Evolutionary conservation across 1,140 invertebrate genomes (phyloP).

Genomic region (Lordiphosa stackelbergi): DNA sequence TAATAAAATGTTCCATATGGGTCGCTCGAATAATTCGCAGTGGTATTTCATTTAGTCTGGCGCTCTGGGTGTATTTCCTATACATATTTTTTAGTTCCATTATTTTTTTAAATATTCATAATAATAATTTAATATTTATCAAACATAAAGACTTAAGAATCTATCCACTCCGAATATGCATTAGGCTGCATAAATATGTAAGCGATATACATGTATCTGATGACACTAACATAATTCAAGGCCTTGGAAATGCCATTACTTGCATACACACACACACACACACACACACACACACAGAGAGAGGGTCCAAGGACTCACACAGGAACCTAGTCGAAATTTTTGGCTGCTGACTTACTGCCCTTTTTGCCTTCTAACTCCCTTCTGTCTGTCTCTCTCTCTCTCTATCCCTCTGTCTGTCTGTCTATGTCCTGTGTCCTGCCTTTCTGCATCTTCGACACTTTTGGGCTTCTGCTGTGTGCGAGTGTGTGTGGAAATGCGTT

Average conservation of each 20-base stretch:
- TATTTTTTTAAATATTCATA: too few species aligned
- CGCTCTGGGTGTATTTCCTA: too few species aligned
- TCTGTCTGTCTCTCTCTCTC: not conserved
- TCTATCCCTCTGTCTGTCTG: not conserved
- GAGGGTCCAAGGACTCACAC: not conserved
- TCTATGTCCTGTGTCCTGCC: constrained; percentile 7
- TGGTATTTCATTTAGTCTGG: too few species aligned
- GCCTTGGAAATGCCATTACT: constrained; percentile 12
- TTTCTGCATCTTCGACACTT: constrained; percentile 14
- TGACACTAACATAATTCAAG: constrained; percentile 12
- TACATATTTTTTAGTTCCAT: too few species aligned
- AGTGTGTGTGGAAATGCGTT: constrained; percentile 8
- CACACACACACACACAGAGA: too few species aligned
- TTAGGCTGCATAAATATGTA: constrained; percentile 5
- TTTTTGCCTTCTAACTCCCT: not conserved
- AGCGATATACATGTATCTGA: not conserved
- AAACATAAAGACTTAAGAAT: not conserved
- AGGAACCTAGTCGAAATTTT: constrained; percentile 1
- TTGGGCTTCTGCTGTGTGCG: not conserved
- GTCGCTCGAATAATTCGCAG: too few species aligned
- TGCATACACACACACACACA: not conserved
- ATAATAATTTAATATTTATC: not conserved
- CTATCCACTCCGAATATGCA: not conserved
- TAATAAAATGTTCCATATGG: too few species aligned
- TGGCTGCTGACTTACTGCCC: constrained; percentile 8